These are phyloP conservation scores for Athalia circularis DNA, from an alignment of 2,888 invertebrate species.

Conservation along the genomic window DNA sequence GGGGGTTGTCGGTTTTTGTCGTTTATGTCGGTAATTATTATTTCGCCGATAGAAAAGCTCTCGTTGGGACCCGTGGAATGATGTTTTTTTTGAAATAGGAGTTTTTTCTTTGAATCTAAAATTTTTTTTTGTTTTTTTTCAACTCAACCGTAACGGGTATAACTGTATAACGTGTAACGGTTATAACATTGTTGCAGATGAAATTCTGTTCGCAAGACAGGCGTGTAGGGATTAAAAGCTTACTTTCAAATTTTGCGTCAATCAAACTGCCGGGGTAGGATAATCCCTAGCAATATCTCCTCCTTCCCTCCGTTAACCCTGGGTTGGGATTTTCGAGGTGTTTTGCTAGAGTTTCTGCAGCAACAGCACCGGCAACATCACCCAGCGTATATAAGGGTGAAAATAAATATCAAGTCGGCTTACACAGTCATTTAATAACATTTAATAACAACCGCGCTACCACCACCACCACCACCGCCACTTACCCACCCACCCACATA, in stretches of 20 bases:
- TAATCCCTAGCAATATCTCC: conserved; percentile 63
- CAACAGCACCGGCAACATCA: not conserved
- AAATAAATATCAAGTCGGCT: conserved; percentile 35
- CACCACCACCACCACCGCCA: no score
- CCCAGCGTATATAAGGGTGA: not conserved
- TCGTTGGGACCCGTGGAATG: no score
- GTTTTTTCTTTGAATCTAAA: no score
- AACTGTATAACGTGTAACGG: not conserved
- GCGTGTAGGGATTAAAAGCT: conserved; percentile 64
- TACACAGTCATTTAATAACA: conserved; percentile 31
- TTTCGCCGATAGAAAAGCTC: no score
- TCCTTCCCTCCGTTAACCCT: conserved; percentile 54
- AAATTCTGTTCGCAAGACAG: conserved; percentile 1
- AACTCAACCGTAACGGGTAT: no score
- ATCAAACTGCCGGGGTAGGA: conserved; percentile 59
- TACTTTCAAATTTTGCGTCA: conserved; percentile 68
- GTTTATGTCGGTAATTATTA: no score
- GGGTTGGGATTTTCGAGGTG: not conserved
- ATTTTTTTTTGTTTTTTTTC: no score
- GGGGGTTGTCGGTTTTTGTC: no score
- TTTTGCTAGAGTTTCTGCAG: not conserved
- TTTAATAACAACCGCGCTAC: conserved; percentile 7
- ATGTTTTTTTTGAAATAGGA: no score
- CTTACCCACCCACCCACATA: no score
- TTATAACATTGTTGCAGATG: not conserved